Evolutionary conservation across 2,888 invertebrate species (phyloP), one percentile per base, ranked within the genome.

Genomic region (Andricus curvator): DNA sequence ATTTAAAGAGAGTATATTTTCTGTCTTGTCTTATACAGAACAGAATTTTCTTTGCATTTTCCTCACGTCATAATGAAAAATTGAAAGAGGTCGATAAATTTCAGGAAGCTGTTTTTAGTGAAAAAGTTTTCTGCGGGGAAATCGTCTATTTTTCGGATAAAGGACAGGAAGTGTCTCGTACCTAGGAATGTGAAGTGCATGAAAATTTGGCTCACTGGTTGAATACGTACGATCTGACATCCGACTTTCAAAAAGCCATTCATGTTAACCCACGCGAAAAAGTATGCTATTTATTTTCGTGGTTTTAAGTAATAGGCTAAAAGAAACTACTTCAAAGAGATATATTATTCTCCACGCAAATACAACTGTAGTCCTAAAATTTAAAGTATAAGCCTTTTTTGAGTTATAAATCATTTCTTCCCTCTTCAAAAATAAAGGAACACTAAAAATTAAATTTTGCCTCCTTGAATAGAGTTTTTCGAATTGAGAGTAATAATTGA

Each of bases 161-260:
- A 60, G 37, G 13, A 33, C 15, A 56, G 51, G 51, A 74, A 56
- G 33, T 56, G 5, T 33, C 20, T 33, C 74, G 13, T 74, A 56
- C 37, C 56, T 56, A 33, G 74, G 33, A 56, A 74, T 56, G 74
- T 22, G n/a, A 22, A 74, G 37, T 60, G 56, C 56, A 74, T 22
- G 33, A 74, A 56, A 74, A 60, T 74, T 74, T 74, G 74, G 74
- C 56, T 70, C 51, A 56, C 33, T 51, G n/a, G 29, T 33, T 51
- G 13, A n/a, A 74, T 74, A 56, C 41, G 25, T 44, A 48, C 29
- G n/a, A 33, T 56, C 29, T 33, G 56, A 80, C 84, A 86, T 86
- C 82, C 84, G 84, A 82, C 78, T 83, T 85, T 83, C 87, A 84
- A 86, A 84, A 85, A 78, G n/a, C 83, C 81, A 87, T 86, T 86